Evolutionary conservation across 2,888 invertebrate genomes (phyloP), one percentile per base, ranked within the genome.

Genomic region (Melinaea menophilus): DNA sequence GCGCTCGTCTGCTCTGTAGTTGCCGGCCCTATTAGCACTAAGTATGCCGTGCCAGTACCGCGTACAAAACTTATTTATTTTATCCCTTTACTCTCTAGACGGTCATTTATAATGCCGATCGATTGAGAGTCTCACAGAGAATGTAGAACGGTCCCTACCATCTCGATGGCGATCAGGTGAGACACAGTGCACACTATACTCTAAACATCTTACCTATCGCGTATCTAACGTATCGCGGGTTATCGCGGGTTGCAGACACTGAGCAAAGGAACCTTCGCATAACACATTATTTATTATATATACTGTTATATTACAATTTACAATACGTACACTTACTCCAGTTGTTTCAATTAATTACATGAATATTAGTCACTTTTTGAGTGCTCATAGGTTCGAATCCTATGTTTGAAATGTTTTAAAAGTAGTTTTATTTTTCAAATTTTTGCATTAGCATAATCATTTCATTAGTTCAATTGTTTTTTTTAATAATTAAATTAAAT

Each of bases 11-110:
- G 91, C 90, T 90, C 90, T 90, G 90, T 91, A 90, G 90, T 90
- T 86, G 48, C 61, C 57, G 57, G 57, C 70, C 71, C 75, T 81
- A 79, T 84, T 87, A 88, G 81, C 88, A 88, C 87, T 86, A 86
- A 86, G 86, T 87, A 87, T 82, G 80, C 83, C 82, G 78, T 81
- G 81, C 85, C 81, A 86, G 85, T 85, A 86, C 88, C 88, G 84
- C 85, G 85, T 82, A 88, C 88, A 90, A 88, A 90, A 88, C 90
- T 90, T 90, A 90, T 91, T 91, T 91, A 90, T 91, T 90, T 91
- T 91, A 84, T 91, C 91, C 91, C 91, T 91, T 91, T 91, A 91
- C 91, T 92, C 93, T 93, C 92, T 93, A 93, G 93, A 93, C 92
- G 92, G 93, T 92, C 92, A 92, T 92, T 92, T 92, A 92, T 91